Evolutionary conservation across 2,888 invertebrate genomes (phyloP).

Genomic region (Temnothorax unifasciatus): DNA sequence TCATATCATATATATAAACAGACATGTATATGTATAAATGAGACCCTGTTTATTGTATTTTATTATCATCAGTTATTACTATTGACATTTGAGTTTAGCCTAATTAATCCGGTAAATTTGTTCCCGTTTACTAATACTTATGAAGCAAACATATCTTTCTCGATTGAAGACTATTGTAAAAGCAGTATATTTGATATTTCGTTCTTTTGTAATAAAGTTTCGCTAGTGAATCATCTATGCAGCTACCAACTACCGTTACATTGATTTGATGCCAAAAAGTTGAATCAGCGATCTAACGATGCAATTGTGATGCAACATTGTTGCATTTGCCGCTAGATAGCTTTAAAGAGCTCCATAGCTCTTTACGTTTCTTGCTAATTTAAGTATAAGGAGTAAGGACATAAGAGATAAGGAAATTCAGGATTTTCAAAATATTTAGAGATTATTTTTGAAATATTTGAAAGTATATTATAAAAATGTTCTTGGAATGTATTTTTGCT

Average conservation of each 20-base stretch:
- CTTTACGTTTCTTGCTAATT: not conserved
- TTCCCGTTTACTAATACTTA: not conserved
- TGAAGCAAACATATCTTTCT: not conserved
- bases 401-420: not conserved
- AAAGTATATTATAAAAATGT: no score
- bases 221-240: constrained; percentile 56
- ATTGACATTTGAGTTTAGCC: constrained; percentile 39
- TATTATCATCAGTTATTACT: constrained; percentile 47
- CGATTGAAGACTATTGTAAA: not conserved
- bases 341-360: not conserved
- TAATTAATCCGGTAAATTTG: not conserved
- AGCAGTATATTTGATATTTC: not conserved
- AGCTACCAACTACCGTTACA: constrained; percentile 48
- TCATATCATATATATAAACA: no score
- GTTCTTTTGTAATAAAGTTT: constrained; percentile 35
- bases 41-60: not conserved
- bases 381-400: not conserved
- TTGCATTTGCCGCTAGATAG: constrained; percentile 2
- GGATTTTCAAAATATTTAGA: not conserved
- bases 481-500: no score
- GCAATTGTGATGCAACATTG: constrained; percentile 14
- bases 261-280: constrained; percentile 65
- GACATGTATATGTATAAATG: no score
- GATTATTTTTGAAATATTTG: not conserved
- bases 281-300: not conserved